phyloP scores from a whole-genome alignment of 1,140 invertebrate genomes.

The Meloidogyne chitwoodi region DNA sequence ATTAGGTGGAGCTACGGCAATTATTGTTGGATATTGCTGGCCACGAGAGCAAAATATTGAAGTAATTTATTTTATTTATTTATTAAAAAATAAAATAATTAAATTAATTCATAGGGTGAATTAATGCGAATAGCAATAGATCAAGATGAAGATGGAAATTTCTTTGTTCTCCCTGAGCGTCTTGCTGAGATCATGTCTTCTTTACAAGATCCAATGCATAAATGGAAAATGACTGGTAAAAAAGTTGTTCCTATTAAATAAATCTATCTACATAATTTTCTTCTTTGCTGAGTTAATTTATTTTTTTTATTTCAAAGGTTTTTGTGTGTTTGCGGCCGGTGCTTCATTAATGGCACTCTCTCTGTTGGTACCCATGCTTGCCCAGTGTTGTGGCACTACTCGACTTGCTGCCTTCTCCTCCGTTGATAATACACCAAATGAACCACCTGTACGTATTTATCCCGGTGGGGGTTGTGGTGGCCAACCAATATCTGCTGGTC shows the following conservation, averaged over 20 bases:
- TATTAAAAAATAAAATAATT: not conserved
- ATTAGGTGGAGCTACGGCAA: slow-evolving; percentile 47
- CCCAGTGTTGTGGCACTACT: slow-evolving; percentile 42
- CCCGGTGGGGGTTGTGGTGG: slow-evolving; percentile 19
- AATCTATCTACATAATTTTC: no score
- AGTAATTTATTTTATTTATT: not conserved
- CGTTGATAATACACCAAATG: slow-evolving; percentile 57
- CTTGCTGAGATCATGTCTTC: slow-evolving; percentile 40
- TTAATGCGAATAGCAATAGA: slow-evolving; percentile 45
- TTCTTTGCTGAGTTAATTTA: no score
- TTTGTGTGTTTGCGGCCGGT: slow-evolving; percentile 54
- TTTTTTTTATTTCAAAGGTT: slow-evolving; percentile 35
- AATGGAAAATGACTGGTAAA: slow-evolving; percentile 51
- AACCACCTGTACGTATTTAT: slow-evolving; percentile 56
- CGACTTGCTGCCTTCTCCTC: slow-evolving; percentile 47
- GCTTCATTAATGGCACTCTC: slow-evolving; percentile 52
- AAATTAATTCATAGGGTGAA: slow-evolving; percentile 10
- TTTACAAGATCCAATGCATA: slow-evolving; percentile 53
- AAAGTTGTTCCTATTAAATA: no score
- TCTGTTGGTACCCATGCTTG: slow-evolving; percentile 53
- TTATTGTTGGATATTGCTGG: slow-evolving; percentile 56
- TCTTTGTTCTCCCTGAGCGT: slow-evolving; percentile 55
- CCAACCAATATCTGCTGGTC: not conserved
- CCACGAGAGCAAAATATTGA: slow-evolving; percentile 30
- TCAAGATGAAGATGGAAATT: slow-evolving; percentile 56